A percentile compares a stretch with the other conserved stretches of the same genome.
Evolutionary conservation across 1,140 invertebrate species (phyloP).

Genomic region (Aporrectodea caliginosa): DNA sequence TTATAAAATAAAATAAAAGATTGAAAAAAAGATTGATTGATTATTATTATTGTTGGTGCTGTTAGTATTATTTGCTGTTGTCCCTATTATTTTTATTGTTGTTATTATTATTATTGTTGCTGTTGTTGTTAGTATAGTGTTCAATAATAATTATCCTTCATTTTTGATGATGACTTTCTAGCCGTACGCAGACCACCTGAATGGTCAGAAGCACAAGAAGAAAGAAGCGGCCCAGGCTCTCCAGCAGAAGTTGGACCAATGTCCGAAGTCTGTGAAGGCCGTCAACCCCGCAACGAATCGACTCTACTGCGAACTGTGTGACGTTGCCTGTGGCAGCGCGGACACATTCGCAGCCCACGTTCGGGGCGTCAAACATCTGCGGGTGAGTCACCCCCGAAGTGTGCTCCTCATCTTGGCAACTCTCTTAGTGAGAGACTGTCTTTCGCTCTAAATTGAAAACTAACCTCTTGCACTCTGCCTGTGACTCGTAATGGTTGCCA

Average conservation of each 20-base stretch:
- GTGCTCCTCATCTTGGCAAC: too few species aligned
- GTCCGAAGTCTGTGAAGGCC: constrained; percentile 58
- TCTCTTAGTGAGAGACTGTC: too few species aligned
- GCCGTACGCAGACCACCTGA: constrained; percentile 94
- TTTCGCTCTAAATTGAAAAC: too few species aligned
- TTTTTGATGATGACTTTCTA: constrained; percentile 49
- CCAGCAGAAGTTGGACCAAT: constrained; percentile 60
- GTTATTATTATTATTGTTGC: neutral
- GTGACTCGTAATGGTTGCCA: too few species aligned
- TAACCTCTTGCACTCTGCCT: too few species aligned
- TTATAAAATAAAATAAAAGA: neutral
- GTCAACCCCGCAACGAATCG: constrained; percentile 45
- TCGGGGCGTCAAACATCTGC: constrained; percentile 94
- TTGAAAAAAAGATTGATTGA: neutral
- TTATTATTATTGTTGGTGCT: neutral
- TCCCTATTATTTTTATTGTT: constrained; percentile 5
- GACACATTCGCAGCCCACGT: constrained; percentile 98
- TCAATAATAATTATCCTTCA: neutral
- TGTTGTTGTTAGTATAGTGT: neutral
- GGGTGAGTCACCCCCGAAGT: too few species aligned
- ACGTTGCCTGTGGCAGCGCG: constrained; percentile 93
- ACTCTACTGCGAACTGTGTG: constrained; percentile 71
- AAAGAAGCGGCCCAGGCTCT: constrained; percentile 72
- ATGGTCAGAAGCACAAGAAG: constrained; percentile 98
- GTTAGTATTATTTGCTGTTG: neutral